A percentile compares a stretch with the other conserved stretches of the same genome.
These are phyloP conservation scores for Brachymystax lenok DNA, from an alignment of 2,797 vertebrate genomes.

Conservation along the genomic window DNA sequence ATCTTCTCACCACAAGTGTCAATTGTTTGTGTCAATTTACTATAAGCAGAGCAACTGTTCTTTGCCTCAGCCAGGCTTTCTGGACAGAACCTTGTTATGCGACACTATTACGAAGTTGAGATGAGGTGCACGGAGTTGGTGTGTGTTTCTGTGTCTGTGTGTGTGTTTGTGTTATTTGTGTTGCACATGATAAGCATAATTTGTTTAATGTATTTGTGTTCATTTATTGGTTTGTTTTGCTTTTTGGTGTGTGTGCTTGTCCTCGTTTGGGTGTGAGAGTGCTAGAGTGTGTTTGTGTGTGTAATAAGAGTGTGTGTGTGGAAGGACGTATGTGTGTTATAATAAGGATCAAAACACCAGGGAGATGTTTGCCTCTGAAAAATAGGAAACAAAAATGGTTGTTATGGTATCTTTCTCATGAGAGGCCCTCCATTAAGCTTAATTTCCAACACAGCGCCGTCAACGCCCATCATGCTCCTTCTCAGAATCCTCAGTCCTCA, in stretches of 20 bases:
- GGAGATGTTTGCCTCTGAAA: constrained; percentile 34
- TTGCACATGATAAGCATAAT: constrained; percentile 60
- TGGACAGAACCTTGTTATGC: constrained; percentile 46
- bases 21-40: constrained; percentile 51
- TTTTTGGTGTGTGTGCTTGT: constrained; percentile 9
- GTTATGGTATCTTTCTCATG: constrained; percentile 21
- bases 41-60: constrained; percentile 54
- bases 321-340: constrained; percentile 12
- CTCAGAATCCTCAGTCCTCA: not conserved
- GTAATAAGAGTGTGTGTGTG: not conserved
- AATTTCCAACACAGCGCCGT: not conserved
- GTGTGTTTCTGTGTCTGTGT: not conserved
- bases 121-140: constrained; percentile 52
- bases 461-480: not conserved
- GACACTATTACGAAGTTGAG: constrained; percentile 49
- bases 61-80: constrained; percentile 43
- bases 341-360: constrained; percentile 40
- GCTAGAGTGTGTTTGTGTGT: not conserved
- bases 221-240: constrained; percentile 34
- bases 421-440: constrained; percentile 4
- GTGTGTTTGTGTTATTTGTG: constrained; percentile 35
- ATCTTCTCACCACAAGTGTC: constrained; percentile 56
- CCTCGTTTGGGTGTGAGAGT: constrained; percentile 24
- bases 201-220: constrained; percentile 51
- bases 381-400: not conserved